Evolutionary conservation across 2,888 invertebrate species (phyloP).

Genomic region (Diloba caeruleocephala): DNA sequence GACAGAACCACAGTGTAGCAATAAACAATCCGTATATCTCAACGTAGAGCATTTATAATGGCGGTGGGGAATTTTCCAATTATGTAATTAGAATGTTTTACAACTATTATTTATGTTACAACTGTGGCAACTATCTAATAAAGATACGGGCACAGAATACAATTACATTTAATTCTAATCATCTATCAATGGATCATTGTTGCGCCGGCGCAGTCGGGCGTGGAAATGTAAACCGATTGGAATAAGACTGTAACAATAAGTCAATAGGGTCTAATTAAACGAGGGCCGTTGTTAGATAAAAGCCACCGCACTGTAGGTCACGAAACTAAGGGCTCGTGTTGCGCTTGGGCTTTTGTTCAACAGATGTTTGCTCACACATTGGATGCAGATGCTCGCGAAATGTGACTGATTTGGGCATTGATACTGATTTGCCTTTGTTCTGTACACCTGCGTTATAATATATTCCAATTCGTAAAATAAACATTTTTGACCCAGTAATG

Average conservation of each 20-base stretch:
- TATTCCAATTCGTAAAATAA: conserved; percentile 38
- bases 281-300: conserved; percentile 75
- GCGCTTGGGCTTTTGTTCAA: conserved; percentile 63
- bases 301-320: conserved; percentile 69
- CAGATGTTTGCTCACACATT: conserved; percentile 81
- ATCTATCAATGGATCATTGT: conserved; percentile 71
- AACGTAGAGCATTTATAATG: conserved; percentile 19
- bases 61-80: conserved; percentile 13
- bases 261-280: conserved; percentile 85
- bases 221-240: conserved; percentile 78
- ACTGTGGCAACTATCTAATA: conserved; percentile 31
- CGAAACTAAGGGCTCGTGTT: conserved; percentile 68
- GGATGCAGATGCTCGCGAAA: conserved; percentile 77
- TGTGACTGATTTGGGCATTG: conserved; percentile 66
- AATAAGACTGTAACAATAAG: conserved; percentile 80
- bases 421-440: conserved; percentile 60
- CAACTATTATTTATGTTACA: background rate
- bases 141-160: conserved; percentile 47
- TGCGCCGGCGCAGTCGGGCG: conserved; percentile 70
- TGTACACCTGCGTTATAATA: conserved; percentile 46
- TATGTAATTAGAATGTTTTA: conserved; percentile 15
- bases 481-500: background rate
- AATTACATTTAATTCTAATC: conserved; percentile 67
- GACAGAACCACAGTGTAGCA: no score
- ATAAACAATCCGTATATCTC: conserved; percentile 26